phyloP scores from a whole-genome alignment of 2,113 vertebrate species.

The Oryzias javanicus region DNA sequence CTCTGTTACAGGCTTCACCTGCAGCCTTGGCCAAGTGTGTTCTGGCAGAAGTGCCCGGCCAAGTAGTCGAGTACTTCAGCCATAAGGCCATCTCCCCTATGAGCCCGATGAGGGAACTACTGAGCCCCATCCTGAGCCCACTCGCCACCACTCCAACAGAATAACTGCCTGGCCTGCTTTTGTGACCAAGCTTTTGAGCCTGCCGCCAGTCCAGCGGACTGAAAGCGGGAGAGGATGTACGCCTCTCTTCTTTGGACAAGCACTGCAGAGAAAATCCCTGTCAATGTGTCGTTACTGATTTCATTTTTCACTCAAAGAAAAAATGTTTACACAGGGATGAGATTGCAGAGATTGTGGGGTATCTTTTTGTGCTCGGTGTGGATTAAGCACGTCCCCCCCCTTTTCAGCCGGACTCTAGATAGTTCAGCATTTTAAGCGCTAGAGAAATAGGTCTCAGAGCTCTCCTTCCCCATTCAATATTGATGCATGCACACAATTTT shows the following conservation, averaged over 20 bases:
- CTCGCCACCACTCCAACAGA: slow-evolving; percentile 74
- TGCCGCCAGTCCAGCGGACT: slow-evolving; percentile 33
- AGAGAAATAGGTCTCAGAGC: slow-evolving; percentile 18
- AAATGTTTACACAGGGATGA: slow-evolving; percentile 55
- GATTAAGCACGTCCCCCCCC: slow-evolving; percentile 26
- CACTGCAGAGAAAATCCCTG: slow-evolving; percentile 41
- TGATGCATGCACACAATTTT: slow-evolving; percentile 53
- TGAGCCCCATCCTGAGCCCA: slow-evolving; percentile 75
- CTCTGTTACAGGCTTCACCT: slow-evolving; percentile 83
- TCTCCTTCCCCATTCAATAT: slow-evolving; percentile 2
- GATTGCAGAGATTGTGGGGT: slow-evolving; percentile 25
- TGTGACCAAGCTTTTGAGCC: slow-evolving; percentile 33
- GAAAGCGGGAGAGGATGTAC: slow-evolving; percentile 27
- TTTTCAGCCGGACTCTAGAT: slow-evolving; percentile 38
- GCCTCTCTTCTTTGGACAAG: slow-evolving; percentile 30
- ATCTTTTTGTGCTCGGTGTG: slow-evolving; percentile 37
- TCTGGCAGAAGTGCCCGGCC: slow-evolving; percentile 91
- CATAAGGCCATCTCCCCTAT: slow-evolving; percentile 86
- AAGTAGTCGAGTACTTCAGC: slow-evolving; percentile 94
- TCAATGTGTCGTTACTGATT: slow-evolving; percentile 48
- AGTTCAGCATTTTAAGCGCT: slow-evolving; percentile 44
- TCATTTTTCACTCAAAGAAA: slow-evolving; percentile 47
- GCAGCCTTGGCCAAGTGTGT: slow-evolving; percentile 91
- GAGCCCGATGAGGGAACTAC: slow-evolving; percentile 66
- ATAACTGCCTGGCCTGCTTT: slow-evolving; percentile 50